Base-by-base conservation (phyloP, 2,113 vertebrate genomes). In the Hyperopisus bebe region DNA sequence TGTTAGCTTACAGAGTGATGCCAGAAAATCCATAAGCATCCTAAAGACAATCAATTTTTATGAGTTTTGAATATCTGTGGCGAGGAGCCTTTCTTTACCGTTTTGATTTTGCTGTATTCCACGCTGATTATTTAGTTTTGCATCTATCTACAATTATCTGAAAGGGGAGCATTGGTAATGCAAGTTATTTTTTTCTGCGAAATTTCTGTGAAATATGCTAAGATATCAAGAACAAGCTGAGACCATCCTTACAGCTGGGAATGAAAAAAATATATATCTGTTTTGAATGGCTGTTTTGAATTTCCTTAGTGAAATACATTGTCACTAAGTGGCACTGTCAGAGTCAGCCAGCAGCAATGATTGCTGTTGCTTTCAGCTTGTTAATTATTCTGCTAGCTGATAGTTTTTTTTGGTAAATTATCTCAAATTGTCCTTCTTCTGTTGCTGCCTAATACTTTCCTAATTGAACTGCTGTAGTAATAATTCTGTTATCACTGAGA, bases 251-350 rank as follows among this genome's bases (percentile, higher is more conserved):
- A 39, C 35, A 11, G 5, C 70, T 17, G 31, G 70, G 31, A 39
- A 77, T 70, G 10, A 70, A 70, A 70, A 27, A 66, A 27, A 27
- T 50, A 50, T 47, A 47, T n/a, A 66, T 35, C 8, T 24, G 46
- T 85, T 31, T 88, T 88, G 39, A 80, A 47, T 24, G 44, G 88
- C 62, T 80, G 8, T 88, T 88, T 70, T 70, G n/a, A 70, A 70
- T 70, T 70, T 35, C n/a, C 39, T 47, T 48, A 48, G 13, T 88
- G 62, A 70, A 31, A 88, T 11, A 88, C 53, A 62, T 44, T 88
- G 53, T 85, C 46, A 85, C 82, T 51, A 42, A 74, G 44, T 15
- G 13, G 21, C 62, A 89, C 62, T 89, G 87, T 58, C 58, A 66
- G 42, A n/a, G 88, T 51, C 44, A 77, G 66, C 62, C n/a, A 35